Conservation (phyloP, 2,797 vertebrate species). For the Takifugu rubripes region DNA sequence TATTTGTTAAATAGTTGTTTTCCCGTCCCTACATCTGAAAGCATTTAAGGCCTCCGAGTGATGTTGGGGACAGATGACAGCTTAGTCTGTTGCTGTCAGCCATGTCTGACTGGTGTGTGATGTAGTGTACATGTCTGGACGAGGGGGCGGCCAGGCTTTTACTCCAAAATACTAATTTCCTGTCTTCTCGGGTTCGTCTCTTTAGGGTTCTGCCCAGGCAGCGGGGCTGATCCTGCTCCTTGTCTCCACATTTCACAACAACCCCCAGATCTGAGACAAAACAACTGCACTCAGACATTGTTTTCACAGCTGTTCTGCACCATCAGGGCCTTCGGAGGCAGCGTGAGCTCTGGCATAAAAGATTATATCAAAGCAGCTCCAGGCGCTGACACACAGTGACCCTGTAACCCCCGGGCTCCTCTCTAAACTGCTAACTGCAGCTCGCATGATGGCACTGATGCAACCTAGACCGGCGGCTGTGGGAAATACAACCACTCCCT, state of each 20-base stretch:
- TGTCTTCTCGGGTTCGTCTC: conserved; percentile 38
- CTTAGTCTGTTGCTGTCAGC: conserved; percentile 24
- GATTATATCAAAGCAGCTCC: conserved; percentile 11
- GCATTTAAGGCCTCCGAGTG: conserved; percentile 1
- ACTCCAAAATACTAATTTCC: conserved; percentile 53
- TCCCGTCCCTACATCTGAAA: too few relatives aligned
- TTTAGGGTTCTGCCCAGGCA: conserved; percentile 35
- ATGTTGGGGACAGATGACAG: conserved; percentile 9
- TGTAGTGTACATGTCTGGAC: conserved; percentile 41
- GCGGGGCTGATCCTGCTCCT: conserved; percentile 7
- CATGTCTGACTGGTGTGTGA: conserved; percentile 31
- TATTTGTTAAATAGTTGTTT: too few relatives aligned
- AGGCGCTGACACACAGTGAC: conserved; percentile 12
- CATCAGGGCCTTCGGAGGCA: conserved; percentile 6
- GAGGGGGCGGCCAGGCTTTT: conserved; percentile 17
- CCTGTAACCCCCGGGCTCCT: neutral
- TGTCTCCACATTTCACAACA: conserved; percentile 22
- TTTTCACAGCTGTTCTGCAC: conserved; percentile 31
- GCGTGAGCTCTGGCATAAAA: conserved; percentile 1
- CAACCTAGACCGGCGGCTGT: neutral
- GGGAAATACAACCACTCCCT: conserved; percentile 10
- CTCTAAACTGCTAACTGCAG: conserved; percentile 5
- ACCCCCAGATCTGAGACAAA: conserved; percentile 8
- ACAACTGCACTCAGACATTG: conserved; percentile 1
- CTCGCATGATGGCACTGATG: conserved; percentile 17